Percentiles rank a stretch among this genome's conserved stretches.
Evolutionary conservation across 2,888 invertebrate species (phyloP).

Genomic region (Augiades crinisus): DNA sequence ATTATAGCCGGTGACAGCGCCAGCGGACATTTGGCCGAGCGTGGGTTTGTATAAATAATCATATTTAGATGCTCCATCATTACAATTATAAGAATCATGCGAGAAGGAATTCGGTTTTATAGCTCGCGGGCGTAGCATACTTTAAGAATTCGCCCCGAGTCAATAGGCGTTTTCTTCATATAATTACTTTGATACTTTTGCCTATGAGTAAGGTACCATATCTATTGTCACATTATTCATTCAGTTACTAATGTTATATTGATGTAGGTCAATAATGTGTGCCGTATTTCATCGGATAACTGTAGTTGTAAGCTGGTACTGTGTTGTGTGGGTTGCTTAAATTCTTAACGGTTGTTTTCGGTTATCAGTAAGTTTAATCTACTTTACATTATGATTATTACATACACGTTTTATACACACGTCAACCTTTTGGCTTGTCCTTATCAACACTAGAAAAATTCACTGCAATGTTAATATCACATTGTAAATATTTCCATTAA

Average conservation of each 20-base stretch:
- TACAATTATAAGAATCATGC: not conserved
- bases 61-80: conserved; percentile 4
- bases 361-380: not conserved
- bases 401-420: not conserved
- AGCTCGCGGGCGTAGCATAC: not conserved
- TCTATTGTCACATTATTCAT: too few species aligned
- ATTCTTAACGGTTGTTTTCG: conserved; percentile 3
- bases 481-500: too few species aligned
- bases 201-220: too few species aligned
- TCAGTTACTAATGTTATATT: too few species aligned
- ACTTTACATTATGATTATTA: not conserved
- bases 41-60: conserved; percentile 14
- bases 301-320: not conserved
- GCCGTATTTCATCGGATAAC: conserved; percentile 12
- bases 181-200: too few species aligned
- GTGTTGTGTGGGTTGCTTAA: not conserved
- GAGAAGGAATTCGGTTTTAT: not conserved
- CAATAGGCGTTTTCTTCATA: too few species aligned
- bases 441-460: too few species aligned
- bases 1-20: conserved; percentile 14
- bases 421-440: too few species aligned
- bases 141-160: too few species aligned
- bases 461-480: too few species aligned
- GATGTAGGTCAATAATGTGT: too few species aligned
- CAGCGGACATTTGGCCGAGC: conserved; percentile 13